Evolutionary conservation across 2,113 vertebrate genomes (phyloP), one percentile per base, ranked within the genome.

Genomic region (Furnarius figulus): DNA sequence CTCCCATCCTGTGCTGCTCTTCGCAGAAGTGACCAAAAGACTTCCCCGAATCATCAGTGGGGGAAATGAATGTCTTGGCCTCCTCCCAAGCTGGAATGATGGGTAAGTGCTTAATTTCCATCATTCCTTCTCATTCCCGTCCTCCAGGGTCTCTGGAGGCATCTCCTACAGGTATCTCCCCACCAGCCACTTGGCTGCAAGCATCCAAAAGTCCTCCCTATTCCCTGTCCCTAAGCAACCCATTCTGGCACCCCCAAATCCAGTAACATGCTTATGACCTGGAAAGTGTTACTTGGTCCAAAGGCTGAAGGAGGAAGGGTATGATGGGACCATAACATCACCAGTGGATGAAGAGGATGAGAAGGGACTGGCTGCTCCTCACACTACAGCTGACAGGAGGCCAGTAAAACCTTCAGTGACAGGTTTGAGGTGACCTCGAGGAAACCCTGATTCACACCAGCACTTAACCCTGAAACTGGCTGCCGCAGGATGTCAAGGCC

Each of bases 1-100:
- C 86, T 95, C 88, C 90, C 94, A 92, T 93, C 88, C 94, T 95
- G 83, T 90, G 72, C 52, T 0, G 11, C 46, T 74, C 59, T 82
- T 88, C 13, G 12, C 83, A 67, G 77, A 82, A 92, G 37, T 19
- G 19, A 67, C 82, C 50, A 39, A 39, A 89, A 77, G 27, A 77
- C 76, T 95, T 96, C 95, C 79, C 88, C 0, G 19, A 81, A 95
- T 39, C 63, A n/a, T 4, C 4, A 0, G 5, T 8, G 30, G 15
- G 42, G 71, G 52, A 79, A 94, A 85, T 58, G 1, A 88, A 55
- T 12, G 6, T 33, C 65, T 59, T 89, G 88, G 90, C 76, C 24
- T 89, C 68, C 22, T 84, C 56, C 85, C 95, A 84, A 78, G 55
- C 3, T 52, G 35, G 5, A 47, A 17, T 0, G 0, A 73, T 52